Base-by-base conservation (phyloP, 2,113 vertebrate species). In the Agapornis roseicollis region DNA sequence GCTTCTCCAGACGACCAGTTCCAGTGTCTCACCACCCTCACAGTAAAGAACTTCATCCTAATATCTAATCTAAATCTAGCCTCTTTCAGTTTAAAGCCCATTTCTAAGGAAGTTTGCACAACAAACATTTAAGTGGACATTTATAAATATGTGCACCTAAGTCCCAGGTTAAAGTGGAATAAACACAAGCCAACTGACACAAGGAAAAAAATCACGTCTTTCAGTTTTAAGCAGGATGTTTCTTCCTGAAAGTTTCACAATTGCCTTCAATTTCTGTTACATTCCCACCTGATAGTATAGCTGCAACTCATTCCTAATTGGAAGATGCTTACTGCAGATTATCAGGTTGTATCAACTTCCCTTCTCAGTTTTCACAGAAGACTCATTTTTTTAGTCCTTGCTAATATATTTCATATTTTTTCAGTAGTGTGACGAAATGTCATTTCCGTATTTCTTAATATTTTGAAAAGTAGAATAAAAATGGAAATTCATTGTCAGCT, bases 401-500 rank as follows among this genome's bases (percentile, higher is more conserved):
- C 73, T 89, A 83, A 86, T 81, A 3, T 50, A 56, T 81, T 88
- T 93, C 72, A 39, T 64, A 74, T 86, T 93, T 90, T 95, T 53
- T 88, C 82, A 92, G 47, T 33, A 81, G 55, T 60, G 29, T 93
- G 72, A 81, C 0, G 28, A 96, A 90, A 90, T 71, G 31, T 76
- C 39, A 56, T 88, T 52, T 93, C 35, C 27, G 88, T 88, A 63
- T 93, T 93, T 88, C 85, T 91, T 88, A 90, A n/a, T 92, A 72
- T 92, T 96, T 84, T 88, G 64, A 86, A 81, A 24, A 52, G 39
- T 56, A n/a, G 56, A 84, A 47, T 61, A 49, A 91, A 93, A 91
- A 68, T 56, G n/a, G 56, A 77, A 90, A 79, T 69, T 88, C 33
- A 11, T 68, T 92, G 42, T 74, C 76, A 78, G 13, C 31, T 68